phyloP scores from a whole-genome alignment of 2,113 vertebrate species.

The Callipepla squamata region DNA sequence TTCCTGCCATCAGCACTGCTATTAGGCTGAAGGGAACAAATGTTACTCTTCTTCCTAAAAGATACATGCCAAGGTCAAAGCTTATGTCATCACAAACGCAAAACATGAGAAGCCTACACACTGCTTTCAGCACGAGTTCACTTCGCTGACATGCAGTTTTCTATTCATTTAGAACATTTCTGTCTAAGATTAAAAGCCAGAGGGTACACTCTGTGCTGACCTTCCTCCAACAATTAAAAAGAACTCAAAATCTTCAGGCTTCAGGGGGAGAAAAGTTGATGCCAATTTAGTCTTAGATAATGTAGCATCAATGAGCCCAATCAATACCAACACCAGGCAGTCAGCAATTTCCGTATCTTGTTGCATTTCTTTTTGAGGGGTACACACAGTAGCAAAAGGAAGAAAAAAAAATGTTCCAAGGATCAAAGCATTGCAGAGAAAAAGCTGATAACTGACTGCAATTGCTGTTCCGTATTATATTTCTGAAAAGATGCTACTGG shows the following conservation, averaged over 20 bases:
- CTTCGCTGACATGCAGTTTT: constrained; percentile 66
- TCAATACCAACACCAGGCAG: constrained; percentile 44
- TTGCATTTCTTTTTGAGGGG: not conserved
- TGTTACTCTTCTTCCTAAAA: constrained; percentile 8
- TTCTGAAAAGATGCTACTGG: constrained; percentile 2
- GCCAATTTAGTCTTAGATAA: constrained; percentile 61
- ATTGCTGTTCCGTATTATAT: constrained; percentile 24
- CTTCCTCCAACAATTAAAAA: constrained; percentile 68
- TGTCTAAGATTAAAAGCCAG: constrained; percentile 54
- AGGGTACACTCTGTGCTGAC: constrained; percentile 59
- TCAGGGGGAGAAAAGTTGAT: constrained; percentile 16
- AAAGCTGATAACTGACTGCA: constrained; percentile 34
- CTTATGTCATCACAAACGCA: constrained; percentile 66
- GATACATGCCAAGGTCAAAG: constrained; percentile 68
- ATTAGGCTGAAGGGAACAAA: constrained; percentile 50
- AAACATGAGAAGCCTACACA: constrained; percentile 59
- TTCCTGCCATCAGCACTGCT: not conserved
- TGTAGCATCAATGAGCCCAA: constrained; percentile 48
- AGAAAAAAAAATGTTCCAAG: not conserved
- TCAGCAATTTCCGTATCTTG: constrained; percentile 45
- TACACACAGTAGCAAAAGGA: not conserved
- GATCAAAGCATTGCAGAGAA: constrained; percentile 35
- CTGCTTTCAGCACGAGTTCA: constrained; percentile 58
- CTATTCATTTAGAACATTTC: constrained; percentile 55
- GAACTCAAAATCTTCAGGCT: constrained; percentile 51